Conservation (phyloP, 2,888 invertebrate species). For the Agrypnus murinus region DNA sequence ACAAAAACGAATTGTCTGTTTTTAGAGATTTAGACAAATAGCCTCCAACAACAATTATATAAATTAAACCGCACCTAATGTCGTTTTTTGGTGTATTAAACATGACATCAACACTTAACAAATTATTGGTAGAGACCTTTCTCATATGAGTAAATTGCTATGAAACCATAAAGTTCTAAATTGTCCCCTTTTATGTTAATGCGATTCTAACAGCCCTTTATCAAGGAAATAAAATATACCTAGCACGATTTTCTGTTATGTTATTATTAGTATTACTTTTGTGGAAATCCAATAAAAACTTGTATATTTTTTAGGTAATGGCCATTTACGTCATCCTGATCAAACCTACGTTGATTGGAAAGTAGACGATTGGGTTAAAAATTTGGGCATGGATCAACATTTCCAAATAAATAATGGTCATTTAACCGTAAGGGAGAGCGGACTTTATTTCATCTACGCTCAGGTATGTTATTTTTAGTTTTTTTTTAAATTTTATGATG, state of each 20-base stretch:
- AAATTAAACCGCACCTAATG: conserved; percentile 9
- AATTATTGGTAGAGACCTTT: background rate
- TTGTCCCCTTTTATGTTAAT: conserved; percentile 12
- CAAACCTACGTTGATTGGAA: conserved; percentile 81
- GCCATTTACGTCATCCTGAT: conserved; percentile 77
- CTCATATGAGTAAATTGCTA: conserved; percentile 8
- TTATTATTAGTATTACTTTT: background rate
- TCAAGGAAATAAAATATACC: background rate
- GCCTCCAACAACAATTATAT: background rate
- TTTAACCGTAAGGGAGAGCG: conserved; percentile 80
- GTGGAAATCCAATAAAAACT: background rate
- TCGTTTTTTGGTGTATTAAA: conserved; percentile 1
- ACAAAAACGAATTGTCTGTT: no score
- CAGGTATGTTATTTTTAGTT: conserved; percentile 73
- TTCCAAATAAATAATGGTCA: conserved; percentile 78
- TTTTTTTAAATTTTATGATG: conserved; percentile 29
- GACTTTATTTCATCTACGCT: conserved; percentile 85
- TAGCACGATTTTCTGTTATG: no score
- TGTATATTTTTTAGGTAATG: conserved; percentile 74
- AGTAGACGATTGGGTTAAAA: conserved; percentile 77
- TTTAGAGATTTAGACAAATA: background rate
- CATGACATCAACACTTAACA: conserved; percentile 15
- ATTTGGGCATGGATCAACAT: conserved; percentile 76
- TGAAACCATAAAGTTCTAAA: conserved; percentile 11
- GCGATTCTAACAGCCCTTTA: background rate